Evolutionary conservation across 2,113 vertebrate species (phyloP).

Genomic region (Empidonax alnorum): DNA sequence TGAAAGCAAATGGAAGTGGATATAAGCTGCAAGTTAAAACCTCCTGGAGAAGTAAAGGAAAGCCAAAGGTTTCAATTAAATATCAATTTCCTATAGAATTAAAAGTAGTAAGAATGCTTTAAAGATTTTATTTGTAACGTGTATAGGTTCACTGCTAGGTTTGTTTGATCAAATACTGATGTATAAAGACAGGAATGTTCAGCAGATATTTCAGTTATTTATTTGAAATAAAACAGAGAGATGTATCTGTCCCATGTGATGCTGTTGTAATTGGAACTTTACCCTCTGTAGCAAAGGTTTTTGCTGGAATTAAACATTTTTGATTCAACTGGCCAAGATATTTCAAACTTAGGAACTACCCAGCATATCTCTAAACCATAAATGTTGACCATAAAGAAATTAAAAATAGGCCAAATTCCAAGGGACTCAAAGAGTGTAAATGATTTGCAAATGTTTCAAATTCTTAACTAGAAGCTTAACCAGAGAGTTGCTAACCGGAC

Average conservation of each 20-base stretch:
- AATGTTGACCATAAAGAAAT: background rate
- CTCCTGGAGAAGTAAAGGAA: background rate
- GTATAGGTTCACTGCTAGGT: background rate
- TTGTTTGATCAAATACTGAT: constrained; percentile 14
- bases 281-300: background rate
- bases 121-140: background rate
- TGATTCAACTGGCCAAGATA: background rate
- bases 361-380: background rate
- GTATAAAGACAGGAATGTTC: background rate
- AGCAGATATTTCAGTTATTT: constrained; percentile 1
- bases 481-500: background rate
- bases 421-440: background rate
- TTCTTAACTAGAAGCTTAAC: background rate
- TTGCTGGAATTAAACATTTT: constrained; percentile 1
- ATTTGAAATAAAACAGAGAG: constrained; percentile 5
- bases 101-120: background rate
- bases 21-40: background rate
- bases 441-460: background rate
- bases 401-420: background rate
- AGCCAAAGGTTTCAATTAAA: background rate
- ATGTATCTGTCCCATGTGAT: background rate
- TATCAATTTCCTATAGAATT: background rate
- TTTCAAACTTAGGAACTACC: background rate
- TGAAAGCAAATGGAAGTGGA: background rate
- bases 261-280: constrained; percentile 1